Base-by-base conservation (phyloP, 53 echinoderm and acorn worm species). In the Crossaster papposus region DNA sequence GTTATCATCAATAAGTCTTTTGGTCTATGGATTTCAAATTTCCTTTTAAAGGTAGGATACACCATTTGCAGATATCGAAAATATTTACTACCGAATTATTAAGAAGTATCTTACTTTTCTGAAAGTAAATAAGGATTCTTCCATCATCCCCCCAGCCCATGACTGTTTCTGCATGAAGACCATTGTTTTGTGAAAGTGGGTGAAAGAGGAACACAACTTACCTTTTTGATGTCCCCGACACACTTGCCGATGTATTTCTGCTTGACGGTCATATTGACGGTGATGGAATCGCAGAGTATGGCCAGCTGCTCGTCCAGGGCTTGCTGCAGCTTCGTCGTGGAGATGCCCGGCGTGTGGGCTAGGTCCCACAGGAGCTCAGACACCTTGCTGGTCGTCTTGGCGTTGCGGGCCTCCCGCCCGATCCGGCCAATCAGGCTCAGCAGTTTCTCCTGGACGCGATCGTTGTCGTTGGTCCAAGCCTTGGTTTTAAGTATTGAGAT, bases 321-420 rank as follows among this genome's bases (percentile, higher is more conserved):
- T 51, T 99, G 99, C 88, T 99, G 96, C 79, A 99, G 89, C 72
- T 96, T 96, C 24, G 87, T 83, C 44, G 92, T 92, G 18, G 96
- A 89, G 78, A 99, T 96, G 88, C 93, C 95, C 2, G 99, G 96
- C 30, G 96, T 88, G 72, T 99, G 99, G 30, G 99, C 94, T 78
- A 96, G 90, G 79, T 99, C 99, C 99, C 99, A 98, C 24, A 99
- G 92, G 23, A 99, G 91, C 78, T 99, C 99, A 86, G 96, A 83
- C 68, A 95, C 93, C 92, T 99, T 99, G 22, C 93, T 91, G 14
- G 99, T 99, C 11, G 99, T 96, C 77, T 99, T 99, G 26, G 90
- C 70, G 55, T 94, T 93, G 77, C 94, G 91, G 3, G 96, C 94
- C 68, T 99, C 99, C 20, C 93, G 91, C 18, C 99, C 99, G 35